These are phyloP conservation scores for Chrysolina americana DNA, from an alignment of 2,888 invertebrate species.

Conservation along the genomic window DNA sequence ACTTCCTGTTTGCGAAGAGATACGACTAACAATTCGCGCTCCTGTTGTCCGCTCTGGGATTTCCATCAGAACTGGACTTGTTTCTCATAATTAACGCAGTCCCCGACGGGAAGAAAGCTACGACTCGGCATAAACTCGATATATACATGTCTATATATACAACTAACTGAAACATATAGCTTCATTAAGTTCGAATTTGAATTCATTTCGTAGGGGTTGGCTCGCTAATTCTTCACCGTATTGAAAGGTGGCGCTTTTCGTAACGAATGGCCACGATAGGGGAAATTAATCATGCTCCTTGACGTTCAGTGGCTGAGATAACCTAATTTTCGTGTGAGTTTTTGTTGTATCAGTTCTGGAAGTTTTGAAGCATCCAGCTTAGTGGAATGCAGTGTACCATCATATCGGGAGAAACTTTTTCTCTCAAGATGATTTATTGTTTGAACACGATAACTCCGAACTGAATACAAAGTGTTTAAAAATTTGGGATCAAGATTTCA, in stretches of 20 bases:
- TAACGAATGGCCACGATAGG: constrained; percentile 57
- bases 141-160: constrained; percentile 57
- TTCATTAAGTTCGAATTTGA: constrained; percentile 65
- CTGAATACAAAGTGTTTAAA: no score
- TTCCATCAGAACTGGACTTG: constrained; percentile 71
- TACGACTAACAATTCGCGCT: constrained; percentile 48
- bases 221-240: constrained; percentile 54
- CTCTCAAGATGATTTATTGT: no score
- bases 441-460: no score
- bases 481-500: no score
- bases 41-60: constrained; percentile 58
- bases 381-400: no score
- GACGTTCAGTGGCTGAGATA: constrained; percentile 29
- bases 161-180: constrained; percentile 65
- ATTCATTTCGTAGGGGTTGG: constrained; percentile 62
- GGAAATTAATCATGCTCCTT: constrained; percentile 56
- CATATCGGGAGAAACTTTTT: no score
- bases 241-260: constrained; percentile 58
- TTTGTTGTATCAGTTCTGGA: no score
- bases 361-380: no score
- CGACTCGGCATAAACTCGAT: constrained; percentile 47
- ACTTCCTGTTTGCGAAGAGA: constrained; percentile 48
- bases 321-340: no score
- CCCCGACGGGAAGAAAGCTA: constrained; percentile 68
- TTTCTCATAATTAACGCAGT: constrained; percentile 77